These are phyloP conservation scores for Meliscaeva auricollis DNA, from an alignment of 2,888 invertebrate species.

Conservation along the genomic window DNA sequence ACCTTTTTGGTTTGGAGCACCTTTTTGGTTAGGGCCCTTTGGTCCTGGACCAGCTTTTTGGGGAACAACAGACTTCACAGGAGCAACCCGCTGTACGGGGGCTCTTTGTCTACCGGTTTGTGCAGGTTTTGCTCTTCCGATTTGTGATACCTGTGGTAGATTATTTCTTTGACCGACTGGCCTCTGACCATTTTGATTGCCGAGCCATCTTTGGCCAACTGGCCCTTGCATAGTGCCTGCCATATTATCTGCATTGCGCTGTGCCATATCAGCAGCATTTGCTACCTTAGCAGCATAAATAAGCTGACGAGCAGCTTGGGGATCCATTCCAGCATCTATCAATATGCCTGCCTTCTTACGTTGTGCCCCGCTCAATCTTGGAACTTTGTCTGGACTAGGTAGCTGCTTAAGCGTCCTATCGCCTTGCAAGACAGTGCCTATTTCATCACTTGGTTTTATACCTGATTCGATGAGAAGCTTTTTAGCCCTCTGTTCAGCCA, in stretches of 20 bases:
- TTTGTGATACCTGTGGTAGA: background rate
- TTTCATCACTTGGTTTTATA: background rate
- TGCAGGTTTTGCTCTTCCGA: no score
- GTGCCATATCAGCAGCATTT: background rate
- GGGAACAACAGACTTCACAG: background rate
- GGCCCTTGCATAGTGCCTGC: background rate
- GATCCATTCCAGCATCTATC: constrained; percentile 48
- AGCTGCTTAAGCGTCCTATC: no score
- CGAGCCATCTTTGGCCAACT: background rate
- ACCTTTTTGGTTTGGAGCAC: background rate
- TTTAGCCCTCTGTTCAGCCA: constrained; percentile 59
- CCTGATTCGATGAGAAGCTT: constrained; percentile 41
- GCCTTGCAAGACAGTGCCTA: no score
- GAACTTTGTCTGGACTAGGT: no score
- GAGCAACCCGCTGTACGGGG: constrained; percentile 11
- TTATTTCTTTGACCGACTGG: background rate
- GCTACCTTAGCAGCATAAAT: constrained; percentile 45
- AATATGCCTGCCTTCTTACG: constrained; percentile 59
- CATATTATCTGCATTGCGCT: background rate
- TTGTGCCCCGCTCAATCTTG: constrained; percentile 53
- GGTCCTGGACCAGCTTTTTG: background rate
- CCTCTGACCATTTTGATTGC: background rate
- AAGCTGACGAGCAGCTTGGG: constrained; percentile 41
- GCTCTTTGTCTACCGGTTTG: background rate
- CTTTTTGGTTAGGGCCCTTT: constrained; percentile 6